Conservation (phyloP, 2,888 invertebrate species). For the Drosophila stalkeri region DNA sequence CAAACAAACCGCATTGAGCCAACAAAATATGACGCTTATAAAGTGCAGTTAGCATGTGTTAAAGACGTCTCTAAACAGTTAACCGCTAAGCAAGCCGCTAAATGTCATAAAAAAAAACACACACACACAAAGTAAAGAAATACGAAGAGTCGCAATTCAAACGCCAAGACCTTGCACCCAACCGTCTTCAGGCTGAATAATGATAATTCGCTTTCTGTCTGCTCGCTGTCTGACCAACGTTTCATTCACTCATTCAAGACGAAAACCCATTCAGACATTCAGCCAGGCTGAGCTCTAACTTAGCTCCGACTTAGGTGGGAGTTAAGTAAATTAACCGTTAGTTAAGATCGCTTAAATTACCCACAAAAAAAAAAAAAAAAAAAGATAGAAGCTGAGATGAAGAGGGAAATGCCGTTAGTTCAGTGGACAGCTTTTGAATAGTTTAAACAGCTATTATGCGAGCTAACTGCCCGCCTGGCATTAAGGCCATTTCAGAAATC, state of each 20-base stretch:
- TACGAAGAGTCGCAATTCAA: conserved; percentile 33
- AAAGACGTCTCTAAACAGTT: conserved; percentile 68
- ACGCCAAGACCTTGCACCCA: conserved; percentile 17
- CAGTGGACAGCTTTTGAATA: conserved; percentile 25
- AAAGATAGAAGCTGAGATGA: too few species aligned
- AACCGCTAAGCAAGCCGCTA: conserved; percentile 65
- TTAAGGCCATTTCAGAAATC: conserved; percentile 34
- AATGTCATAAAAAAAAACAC: conserved; percentile 61
- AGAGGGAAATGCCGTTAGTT: conserved; percentile 34
- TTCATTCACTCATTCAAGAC: conserved; percentile 31
- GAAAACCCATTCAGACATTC: conserved; percentile 22
- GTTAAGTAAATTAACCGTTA: conserved; percentile 40
- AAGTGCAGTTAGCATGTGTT: conserved; percentile 74
- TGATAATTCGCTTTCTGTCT: conserved; percentile 6
- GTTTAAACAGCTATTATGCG: conserved; percentile 18
- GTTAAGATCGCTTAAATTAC: conserved; percentile 44
- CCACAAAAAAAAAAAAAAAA: not conserved
- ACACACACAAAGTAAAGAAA: not conserved
- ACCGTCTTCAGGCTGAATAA: not conserved
- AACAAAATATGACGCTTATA: conserved; percentile 58
- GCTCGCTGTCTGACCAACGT: conserved; percentile 18
- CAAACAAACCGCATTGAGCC: conserved; percentile 28
- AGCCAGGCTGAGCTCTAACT: conserved; percentile 9
- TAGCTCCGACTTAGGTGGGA: conserved; percentile 33
- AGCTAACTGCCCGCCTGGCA: conserved; percentile 12